A percentile compares a stretch with the other conserved stretches of the same genome.
These are phyloP conservation scores for Miltochrista miniata DNA, from an alignment of 2,888 invertebrate genomes.

Conservation along the genomic window DNA sequence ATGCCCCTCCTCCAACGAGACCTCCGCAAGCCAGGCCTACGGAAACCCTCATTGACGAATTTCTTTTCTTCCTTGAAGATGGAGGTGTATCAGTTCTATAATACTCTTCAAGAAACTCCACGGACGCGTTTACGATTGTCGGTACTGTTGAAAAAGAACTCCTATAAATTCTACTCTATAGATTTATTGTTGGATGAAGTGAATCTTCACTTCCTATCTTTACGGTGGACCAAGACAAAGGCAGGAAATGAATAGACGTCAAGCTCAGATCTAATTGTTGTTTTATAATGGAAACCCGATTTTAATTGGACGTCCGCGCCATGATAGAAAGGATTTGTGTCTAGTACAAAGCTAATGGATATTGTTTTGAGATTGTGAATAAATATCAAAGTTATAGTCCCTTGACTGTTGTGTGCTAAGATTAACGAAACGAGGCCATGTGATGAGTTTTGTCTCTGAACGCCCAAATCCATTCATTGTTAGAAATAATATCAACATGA, in stretches of 20 bases:
- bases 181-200: conserved; percentile 47
- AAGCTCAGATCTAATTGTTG: conserved; percentile 71
- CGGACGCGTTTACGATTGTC: conserved; percentile 84
- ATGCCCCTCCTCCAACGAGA: conserved; percentile 79
- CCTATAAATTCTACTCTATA: conserved; percentile 14
- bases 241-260: conserved; percentile 73
- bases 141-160: conserved; percentile 63
- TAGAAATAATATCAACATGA: too few species aligned
- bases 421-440: too few species aligned
- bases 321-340: conserved; percentile 4
- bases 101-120: conserved; percentile 85
- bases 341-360: too few species aligned
- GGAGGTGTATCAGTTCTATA: conserved; percentile 77
- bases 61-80: conserved; percentile 69
- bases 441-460: too few species aligned
- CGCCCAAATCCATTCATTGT: too few species aligned
- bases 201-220: conserved; percentile 44
- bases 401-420: too few species aligned
- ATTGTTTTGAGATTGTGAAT: too few species aligned
- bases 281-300: conserved; percentile 52
- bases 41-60: conserved; percentile 78
- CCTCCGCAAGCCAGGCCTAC: conserved; percentile 74
- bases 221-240: conserved; percentile 56
- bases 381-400: too few species aligned
- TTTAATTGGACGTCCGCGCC: conserved; percentile 28